Evolutionary conservation across 2,888 invertebrate species (phyloP).

Genomic region (Oligia fasciuncula): DNA sequence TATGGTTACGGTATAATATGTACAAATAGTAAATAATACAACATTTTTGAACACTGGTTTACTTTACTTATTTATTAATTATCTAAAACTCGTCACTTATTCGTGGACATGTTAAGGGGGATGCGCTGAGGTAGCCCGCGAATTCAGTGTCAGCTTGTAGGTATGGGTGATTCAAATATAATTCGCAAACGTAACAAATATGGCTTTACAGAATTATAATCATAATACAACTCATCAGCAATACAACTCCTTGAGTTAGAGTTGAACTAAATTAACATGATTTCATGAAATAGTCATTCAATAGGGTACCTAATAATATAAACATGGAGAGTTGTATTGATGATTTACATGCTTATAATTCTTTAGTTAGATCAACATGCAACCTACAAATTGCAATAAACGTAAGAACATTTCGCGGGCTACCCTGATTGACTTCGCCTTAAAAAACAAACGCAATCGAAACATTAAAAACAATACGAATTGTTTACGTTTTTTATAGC

Average conservation of each 20-base stretch:
- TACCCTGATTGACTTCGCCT: not conserved
- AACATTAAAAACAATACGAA: not conserved
- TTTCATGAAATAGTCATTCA: not conserved
- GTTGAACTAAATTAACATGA: not conserved
- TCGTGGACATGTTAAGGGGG: not conserved
- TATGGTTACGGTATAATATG: conserved; percentile 10
- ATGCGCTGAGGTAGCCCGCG: not conserved
- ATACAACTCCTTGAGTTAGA: not conserved
- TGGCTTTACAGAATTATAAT: not conserved
- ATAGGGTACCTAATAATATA: too few relatives aligned
- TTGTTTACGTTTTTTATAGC: not conserved
- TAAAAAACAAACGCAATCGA: conserved; percentile 18
- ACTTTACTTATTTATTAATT: conserved; percentile 6
- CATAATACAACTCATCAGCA: not conserved
- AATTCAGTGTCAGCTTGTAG: not conserved
- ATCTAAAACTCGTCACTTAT: not conserved
- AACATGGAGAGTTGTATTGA: not conserved
- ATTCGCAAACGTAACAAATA: not conserved
- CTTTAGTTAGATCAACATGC: not conserved
- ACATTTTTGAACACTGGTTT: conserved; percentile 33
- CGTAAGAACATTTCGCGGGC: not conserved
- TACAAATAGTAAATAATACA: conserved; percentile 18
- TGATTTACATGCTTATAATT: not conserved
- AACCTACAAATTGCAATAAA: not conserved
- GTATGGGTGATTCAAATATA: not conserved